Evolutionary conservation across 1,140 invertebrate genomes (phyloP).

Genomic region (Zaprionus tsacasi): DNA sequence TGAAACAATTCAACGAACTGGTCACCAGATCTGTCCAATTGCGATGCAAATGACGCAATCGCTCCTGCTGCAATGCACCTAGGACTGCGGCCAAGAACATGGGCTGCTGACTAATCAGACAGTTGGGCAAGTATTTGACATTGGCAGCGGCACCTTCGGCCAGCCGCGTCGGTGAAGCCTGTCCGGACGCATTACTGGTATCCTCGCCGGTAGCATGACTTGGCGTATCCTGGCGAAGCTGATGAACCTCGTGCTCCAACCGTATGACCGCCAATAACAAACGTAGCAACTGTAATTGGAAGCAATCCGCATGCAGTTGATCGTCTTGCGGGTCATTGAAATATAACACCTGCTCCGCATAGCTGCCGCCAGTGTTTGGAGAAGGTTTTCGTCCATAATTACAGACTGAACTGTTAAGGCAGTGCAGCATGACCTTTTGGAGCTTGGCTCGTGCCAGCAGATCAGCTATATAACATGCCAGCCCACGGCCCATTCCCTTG

Average conservation of each 20-base stretch:
- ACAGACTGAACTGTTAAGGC: conserved; percentile 91
- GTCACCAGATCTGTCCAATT: conserved; percentile 93
- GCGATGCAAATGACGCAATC: conserved; percentile 89
- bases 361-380: conserved; percentile 84
- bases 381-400: conserved; percentile 69
- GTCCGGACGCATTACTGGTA: conserved; percentile 46
- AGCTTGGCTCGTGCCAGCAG: conserved; percentile 93
- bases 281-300: conserved; percentile 91
- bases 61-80: conserved; percentile 89
- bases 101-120: conserved; percentile 91
- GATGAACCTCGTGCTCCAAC: conserved; percentile 89
- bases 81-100: conserved; percentile 94
- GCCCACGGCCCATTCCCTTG: conserved; percentile 91
- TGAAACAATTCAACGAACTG: conserved; percentile 89
- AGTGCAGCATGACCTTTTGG: conserved; percentile 95
- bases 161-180: conserved; percentile 76
- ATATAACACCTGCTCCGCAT: conserved; percentile 93
- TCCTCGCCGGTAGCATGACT: conserved; percentile 36
- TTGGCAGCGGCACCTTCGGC: conserved; percentile 69
- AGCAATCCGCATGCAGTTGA: conserved; percentile 89
- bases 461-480: conserved; percentile 93
- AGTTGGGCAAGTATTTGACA: conserved; percentile 88
- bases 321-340: conserved; percentile 91
- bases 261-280: conserved; percentile 89
- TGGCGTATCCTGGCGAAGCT: conserved; percentile 85